Evolutionary conservation across 2,113 vertebrate species (phyloP), one percentile per base, ranked within the genome.

Genomic region (Poecile atricapillus): DNA sequence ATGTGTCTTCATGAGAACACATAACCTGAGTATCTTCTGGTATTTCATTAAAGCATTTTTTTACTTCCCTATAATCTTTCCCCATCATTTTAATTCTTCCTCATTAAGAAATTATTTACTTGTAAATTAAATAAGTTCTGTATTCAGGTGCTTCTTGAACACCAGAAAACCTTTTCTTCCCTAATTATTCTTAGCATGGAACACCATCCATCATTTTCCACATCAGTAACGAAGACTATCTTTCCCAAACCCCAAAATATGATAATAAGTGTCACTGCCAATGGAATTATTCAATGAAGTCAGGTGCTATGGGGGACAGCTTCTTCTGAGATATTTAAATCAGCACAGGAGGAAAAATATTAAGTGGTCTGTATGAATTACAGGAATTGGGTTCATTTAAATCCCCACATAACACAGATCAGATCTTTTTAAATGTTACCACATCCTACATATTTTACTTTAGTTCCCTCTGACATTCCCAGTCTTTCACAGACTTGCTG

Each of bases 91-190:
- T n/a, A 20, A 55, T 91, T 77, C 23, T 28, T 96, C 84, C 46
- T 75, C 75, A 76, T 89, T 93, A 85, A 71, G 19, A 31, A 94
- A 62, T 17, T 64, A 93, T 69, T 95, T 65, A 71, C 64, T 83
- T 74, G 78, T 83, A 83, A 87, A 91, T 82, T 86, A 76, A 82
- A 69, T 79, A 85, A 35, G 4, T 69, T 89, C 18, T 23, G 14
- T 89, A 84, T 82, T 89, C 87, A 91, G 58, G 62, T 79, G 31
- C n/a, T 2, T 2, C 5, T 82, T 73, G 73, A 88, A 64, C 55
- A 73, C 67, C 84, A 88, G 92, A 85, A 95, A 93, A 63, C n/a
- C 82, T 84, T 87, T 92, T 91, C 35, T 95, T 86, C 62, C 59
- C 67, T 68, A 77, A 93, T 93, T 88, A 90, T 77, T 90, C 63